phyloP scores from a whole-genome alignment of 2,888 invertebrate genomes.

The Thecocarcelia acutangulata region DNA sequence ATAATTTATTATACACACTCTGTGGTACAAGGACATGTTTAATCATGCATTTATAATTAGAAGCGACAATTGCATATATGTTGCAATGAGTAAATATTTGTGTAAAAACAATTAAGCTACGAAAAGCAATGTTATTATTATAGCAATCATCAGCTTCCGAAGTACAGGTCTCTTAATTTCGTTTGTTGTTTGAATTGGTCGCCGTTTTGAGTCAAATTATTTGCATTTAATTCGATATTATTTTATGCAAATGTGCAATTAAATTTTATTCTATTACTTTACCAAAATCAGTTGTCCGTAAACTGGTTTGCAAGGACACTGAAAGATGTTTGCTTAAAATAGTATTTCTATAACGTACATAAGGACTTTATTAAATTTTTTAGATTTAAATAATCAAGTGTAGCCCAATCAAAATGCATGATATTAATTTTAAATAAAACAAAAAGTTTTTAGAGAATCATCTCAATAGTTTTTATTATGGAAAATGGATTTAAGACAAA shows the following conservation, averaged over 20 bases:
- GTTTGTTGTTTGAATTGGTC: constrained; percentile 14
- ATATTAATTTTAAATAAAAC: too few relatives aligned
- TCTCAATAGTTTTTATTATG: too few relatives aligned
- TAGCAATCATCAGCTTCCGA: background rate
- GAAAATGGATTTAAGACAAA: too few relatives aligned
- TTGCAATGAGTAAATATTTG: constrained; percentile 6
- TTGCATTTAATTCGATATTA: constrained; percentile 12
- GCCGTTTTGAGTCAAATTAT: background rate
- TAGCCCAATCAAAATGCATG: too few relatives aligned
- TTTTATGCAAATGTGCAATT: constrained; percentile 14
- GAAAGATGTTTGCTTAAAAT: too few relatives aligned
- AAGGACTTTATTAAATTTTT: too few relatives aligned
- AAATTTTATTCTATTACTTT: background rate
- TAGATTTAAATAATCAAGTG: too few relatives aligned
- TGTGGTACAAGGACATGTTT: constrained; percentile 10
- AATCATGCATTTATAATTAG: constrained; percentile 49
- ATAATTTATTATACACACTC: constrained; percentile 26
- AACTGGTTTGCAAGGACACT: too few relatives aligned
- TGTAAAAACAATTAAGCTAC: constrained; percentile 15
- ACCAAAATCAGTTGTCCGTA: too few relatives aligned
- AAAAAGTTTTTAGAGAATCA: too few relatives aligned
- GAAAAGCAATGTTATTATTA: constrained; percentile 26
- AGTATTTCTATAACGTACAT: too few relatives aligned
- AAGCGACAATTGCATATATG: constrained; percentile 42
- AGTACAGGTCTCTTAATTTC: background rate